These are phyloP conservation scores for Brachyalestes nurse DNA, from an alignment of 2,797 vertebrate genomes.

Conservation along the genomic window DNA sequence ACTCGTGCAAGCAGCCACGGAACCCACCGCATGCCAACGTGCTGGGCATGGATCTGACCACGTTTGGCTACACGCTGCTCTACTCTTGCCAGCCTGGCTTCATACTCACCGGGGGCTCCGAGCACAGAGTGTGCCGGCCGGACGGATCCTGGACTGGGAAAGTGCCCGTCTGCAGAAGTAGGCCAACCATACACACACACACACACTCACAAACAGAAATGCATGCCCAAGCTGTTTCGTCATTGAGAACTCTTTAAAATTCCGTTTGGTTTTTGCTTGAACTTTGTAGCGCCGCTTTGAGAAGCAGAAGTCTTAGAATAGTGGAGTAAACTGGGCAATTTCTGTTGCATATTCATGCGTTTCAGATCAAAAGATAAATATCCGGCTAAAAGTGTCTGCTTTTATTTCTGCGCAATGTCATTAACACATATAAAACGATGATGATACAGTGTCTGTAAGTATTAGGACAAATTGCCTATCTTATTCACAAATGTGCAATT, in stretches of 20 bases:
- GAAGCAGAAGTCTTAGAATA: not conserved
- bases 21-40: constrained; percentile 89
- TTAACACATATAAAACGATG: not conserved
- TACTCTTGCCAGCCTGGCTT: constrained; percentile 95
- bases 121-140: constrained; percentile 93
- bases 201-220: not conserved
- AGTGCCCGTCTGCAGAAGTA: constrained; percentile 95
- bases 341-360: not conserved
- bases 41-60: constrained; percentile 91
- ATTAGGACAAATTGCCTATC: no score
- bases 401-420: not conserved
- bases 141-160: constrained; percentile 97
- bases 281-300: not conserved
- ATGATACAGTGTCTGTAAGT: not conserved
- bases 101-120: constrained; percentile 93
- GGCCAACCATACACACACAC: not conserved
- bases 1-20: constrained; percentile 95
- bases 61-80: constrained; percentile 92
- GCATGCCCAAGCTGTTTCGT: not conserved
- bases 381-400: not conserved
- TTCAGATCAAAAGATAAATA: not conserved
- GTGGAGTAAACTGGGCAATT: not conserved
- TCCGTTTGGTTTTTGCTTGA: constrained; percentile 13
- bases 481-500: no score
- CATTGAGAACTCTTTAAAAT: constrained; percentile 31